Percentiles rank a stretch among this genome's conserved stretches.
Evolutionary conservation across 2,113 vertebrate species (phyloP).

Genomic region (Menidia beryllina): DNA sequence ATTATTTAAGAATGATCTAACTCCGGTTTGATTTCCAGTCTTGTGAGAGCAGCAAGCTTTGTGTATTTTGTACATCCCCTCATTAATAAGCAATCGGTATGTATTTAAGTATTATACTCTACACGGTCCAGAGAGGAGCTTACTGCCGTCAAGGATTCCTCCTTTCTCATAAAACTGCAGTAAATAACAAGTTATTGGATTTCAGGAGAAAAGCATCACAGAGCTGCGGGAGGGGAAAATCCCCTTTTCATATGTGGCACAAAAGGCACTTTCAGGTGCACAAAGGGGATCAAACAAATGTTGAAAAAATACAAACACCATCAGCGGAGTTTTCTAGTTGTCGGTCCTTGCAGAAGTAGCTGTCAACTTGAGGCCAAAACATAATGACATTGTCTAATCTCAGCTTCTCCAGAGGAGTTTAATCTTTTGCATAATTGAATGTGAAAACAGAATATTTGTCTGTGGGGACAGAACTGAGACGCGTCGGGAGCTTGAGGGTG

Average conservation of each 20-base stretch:
- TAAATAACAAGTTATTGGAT: constrained; percentile 59
- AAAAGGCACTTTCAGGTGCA: constrained; percentile 10
- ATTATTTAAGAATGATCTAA: constrained; percentile 31
- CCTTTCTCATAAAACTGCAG: constrained; percentile 21
- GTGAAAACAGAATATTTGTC: constrained; percentile 54
- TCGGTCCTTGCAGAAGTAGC: constrained; percentile 45
- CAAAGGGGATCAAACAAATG: constrained; percentile 22
- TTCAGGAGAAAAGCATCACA: constrained; percentile 16
- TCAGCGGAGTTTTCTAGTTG: constrained; percentile 27
- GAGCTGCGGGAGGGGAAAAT: constrained; percentile 14
- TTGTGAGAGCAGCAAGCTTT: constrained; percentile 5
- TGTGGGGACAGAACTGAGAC: constrained; percentile 38
- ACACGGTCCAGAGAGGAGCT: constrained; percentile 3
- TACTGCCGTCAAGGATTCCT: constrained; percentile 35
- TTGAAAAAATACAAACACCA: constrained; percentile 8
- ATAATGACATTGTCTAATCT: constrained; percentile 11
- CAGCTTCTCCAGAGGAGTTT: constrained; percentile 34
- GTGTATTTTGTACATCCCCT: constrained; percentile 32
- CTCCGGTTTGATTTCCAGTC: constrained; percentile 3
- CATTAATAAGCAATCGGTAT: constrained; percentile 40
- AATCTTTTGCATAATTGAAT: constrained; percentile 61
- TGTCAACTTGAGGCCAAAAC: constrained; percentile 28
- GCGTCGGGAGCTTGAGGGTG: constrained; percentile 35
- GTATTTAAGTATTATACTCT: constrained; percentile 20
- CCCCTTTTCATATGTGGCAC: constrained; percentile 27